Conservation (phyloP, 2,888 invertebrate species). For the Mimas tiliae region DNA sequence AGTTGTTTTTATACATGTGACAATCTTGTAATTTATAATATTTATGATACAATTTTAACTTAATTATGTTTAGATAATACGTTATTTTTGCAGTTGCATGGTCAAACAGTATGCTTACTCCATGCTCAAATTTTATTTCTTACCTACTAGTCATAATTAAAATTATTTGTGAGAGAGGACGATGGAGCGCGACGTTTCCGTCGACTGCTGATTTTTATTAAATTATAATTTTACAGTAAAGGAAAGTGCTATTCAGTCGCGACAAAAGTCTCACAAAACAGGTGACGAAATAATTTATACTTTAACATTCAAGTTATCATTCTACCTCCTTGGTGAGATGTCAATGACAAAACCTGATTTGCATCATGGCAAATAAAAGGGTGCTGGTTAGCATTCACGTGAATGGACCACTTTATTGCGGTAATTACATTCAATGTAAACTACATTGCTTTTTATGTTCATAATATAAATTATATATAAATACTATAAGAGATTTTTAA, state of each 20-base stretch:
- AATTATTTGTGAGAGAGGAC: conserved; percentile 65
- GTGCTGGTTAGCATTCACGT: conserved; percentile 68
- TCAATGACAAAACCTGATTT: conserved; percentile 43
- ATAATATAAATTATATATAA: conserved; percentile 62
- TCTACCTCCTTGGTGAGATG: conserved; percentile 31
- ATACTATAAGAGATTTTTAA: conserved; percentile 50
- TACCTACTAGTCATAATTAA: conserved; percentile 82
- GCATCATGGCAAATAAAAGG: conserved; percentile 48
- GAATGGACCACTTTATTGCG: conserved; percentile 57
- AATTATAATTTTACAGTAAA: conserved; percentile 58
- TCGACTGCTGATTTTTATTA: conserved; percentile 57
- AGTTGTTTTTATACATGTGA: conserved; percentile 58
- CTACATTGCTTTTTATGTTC: conserved; percentile 65
- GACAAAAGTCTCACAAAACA: conserved; percentile 36
- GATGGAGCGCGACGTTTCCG: conserved; percentile 58
- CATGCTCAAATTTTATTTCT: conserved; percentile 82
- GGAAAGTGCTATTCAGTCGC: conserved; percentile 30
- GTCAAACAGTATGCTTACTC: conserved; percentile 79
- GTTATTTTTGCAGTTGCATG: conserved; percentile 80
- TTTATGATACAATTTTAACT: conserved; percentile 60
- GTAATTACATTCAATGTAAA: conserved; percentile 57
- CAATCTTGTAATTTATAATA: conserved; percentile 71
- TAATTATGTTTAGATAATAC: conserved; percentile 68
- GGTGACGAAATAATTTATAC: conserved; percentile 16
- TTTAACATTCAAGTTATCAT: conserved; percentile 31